A percentile compares a stretch with the other conserved stretches of the same genome.
These are phyloP conservation scores for Colistium nudipinnis DNA, from an alignment of 2,113 vertebrate genomes.

Conservation along the genomic window DNA sequence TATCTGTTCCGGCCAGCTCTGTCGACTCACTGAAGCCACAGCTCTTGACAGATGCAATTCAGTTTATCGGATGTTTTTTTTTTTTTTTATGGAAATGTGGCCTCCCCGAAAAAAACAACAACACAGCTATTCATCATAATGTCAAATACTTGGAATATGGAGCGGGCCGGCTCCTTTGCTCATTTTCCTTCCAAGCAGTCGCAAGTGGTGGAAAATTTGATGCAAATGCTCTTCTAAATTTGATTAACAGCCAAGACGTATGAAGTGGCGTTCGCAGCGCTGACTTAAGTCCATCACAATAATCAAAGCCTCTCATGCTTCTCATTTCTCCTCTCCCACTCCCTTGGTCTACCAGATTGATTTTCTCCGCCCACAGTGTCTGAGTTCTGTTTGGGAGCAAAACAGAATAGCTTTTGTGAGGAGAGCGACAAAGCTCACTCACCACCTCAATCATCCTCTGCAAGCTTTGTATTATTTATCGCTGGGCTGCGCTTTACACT, in stretches of 20 bases:
- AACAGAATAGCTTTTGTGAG: constrained; percentile 66
- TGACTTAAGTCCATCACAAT: constrained; percentile 62
- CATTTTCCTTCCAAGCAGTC: constrained; percentile 38
- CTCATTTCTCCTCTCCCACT: constrained; percentile 47
- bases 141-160: constrained; percentile 34
- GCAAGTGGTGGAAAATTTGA: constrained; percentile 47
- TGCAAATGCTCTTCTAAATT: constrained; percentile 61
- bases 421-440: constrained; percentile 51
- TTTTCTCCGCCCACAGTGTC: constrained; percentile 64
- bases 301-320: constrained; percentile 61
- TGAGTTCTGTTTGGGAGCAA: constrained; percentile 56
- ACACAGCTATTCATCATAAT: constrained; percentile 62
- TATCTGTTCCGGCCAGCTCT: constrained; percentile 48
- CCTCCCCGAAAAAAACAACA: constrained; percentile 34
- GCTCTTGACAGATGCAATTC: constrained; percentile 52
- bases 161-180: neutral
- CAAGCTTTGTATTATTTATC: constrained; percentile 67
- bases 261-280: constrained; percentile 50
- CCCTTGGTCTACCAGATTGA: constrained; percentile 57
- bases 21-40: constrained; percentile 35
- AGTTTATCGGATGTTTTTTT: constrained; percentile 43
- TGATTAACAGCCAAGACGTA: constrained; percentile 46
- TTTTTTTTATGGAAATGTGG: constrained; percentile 36
- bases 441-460: constrained; percentile 42
- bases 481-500: constrained; percentile 32